Conservation (phyloP, 2,113 vertebrate genomes). For the Phylloscopus trochiloides region DNA sequence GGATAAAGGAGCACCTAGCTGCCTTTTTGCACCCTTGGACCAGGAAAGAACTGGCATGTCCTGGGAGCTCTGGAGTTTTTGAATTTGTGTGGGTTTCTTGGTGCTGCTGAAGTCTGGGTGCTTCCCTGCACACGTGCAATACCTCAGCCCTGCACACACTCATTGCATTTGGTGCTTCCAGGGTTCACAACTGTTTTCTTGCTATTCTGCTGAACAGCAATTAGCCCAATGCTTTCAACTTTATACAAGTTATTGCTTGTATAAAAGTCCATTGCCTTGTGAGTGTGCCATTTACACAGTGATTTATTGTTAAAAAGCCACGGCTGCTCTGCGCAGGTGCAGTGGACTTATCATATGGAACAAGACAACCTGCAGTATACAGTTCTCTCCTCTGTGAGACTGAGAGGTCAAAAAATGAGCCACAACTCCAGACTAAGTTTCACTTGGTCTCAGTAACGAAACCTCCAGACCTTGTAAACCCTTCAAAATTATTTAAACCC, state of each 20-base stretch:
- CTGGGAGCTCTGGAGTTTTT: not conserved
- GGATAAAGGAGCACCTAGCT: not conserved
- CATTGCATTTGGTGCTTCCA: not conserved
- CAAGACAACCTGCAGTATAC: not conserved
- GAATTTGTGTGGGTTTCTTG: not conserved
- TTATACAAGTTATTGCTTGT: too few relatives aligned
- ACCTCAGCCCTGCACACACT: not conserved
- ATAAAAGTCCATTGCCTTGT: not conserved
- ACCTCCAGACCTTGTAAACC: not conserved
- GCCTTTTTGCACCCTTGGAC: not conserved
- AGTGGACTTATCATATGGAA: not conserved
- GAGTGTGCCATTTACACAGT: not conserved
- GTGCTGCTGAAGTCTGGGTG: not conserved
- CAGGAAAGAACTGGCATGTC: not conserved
- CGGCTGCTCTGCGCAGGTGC: not conserved
- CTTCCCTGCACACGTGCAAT: accelerated
- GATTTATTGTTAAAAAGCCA: not conserved
- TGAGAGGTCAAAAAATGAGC: not conserved
- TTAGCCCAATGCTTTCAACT: not conserved
- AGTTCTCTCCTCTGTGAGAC: not conserved
- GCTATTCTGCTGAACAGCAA: not conserved
- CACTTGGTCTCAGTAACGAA: not conserved
- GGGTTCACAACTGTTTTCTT: not conserved
- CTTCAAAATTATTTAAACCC: not conserved
- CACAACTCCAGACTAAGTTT: not conserved